Evolutionary conservation across 2,888 invertebrate species (phyloP), one percentile per base, ranked within the genome.

Genomic region (Listrodromus nycthemerus): DNA sequence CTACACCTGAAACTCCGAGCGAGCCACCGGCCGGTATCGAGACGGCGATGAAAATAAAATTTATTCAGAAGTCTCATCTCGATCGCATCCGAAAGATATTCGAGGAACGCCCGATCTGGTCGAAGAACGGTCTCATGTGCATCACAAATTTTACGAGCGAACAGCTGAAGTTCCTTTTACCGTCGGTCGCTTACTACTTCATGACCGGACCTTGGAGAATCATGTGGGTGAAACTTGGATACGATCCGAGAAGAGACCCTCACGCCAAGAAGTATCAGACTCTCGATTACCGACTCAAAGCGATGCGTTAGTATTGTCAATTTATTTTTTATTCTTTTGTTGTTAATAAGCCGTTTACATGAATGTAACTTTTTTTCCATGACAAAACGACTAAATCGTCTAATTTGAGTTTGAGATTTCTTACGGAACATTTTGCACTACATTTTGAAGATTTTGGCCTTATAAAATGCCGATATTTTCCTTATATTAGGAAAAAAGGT

Each of bases 131-230:
- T 0, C 91, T 99, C 16, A 94, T 95, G 75, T 96, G 95, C 89
- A 94, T 95, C 65, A 96, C 96, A 0, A 95, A 96, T 73, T 94
- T 96, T 58, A 94, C 95, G 0, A 90, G 93, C 1, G 95, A 95
- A 16, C 95, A 96, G 74, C 90, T 98, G 0, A 98, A 97, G 93
- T 95, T 95, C 79, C 95, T 98, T 16, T 94, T 99, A 81, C 98
- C 99, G 0, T 95, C 96, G 33, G 94, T 98, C 3, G 97, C 98
- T 0, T 97, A 97, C 92, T 98, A 98, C 92, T 97, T 97, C 93
- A 95, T 95, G 75, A 97, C 96, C 84, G 99, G 99, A 0, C 99
- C 99, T 0, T 99, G 99, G 98, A 95, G 98, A 86, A 95, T 96
- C 74, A 95, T 97, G 92, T 99, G 99, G 97, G 96, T 98, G 0